Evolutionary conservation across 2,113 vertebrate species (phyloP).

Genomic region (Hippocampus comes): DNA sequence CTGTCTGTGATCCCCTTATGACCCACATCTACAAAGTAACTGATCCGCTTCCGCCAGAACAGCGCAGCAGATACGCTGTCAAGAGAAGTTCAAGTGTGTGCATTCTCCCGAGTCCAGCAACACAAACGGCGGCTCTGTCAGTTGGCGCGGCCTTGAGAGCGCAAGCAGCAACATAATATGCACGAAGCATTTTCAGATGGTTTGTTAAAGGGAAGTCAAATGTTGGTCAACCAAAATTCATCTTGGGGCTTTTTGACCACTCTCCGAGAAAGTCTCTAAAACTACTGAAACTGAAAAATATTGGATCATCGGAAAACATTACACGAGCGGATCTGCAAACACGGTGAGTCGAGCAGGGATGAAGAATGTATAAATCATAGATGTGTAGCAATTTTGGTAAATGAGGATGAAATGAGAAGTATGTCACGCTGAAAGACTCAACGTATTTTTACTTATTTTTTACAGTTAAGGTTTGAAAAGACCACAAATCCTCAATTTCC

Average conservation of each 20-base stretch:
- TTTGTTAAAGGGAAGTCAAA: background rate
- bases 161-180: background rate
- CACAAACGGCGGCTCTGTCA: background rate
- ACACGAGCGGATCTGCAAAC: slow-evolving; percentile 22
- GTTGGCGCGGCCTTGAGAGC: background rate
- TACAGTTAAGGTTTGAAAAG: background rate
- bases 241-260: background rate
- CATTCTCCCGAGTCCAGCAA: background rate
- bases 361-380: slow-evolving; percentile 23
- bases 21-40: slow-evolving; percentile 9
- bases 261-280: background rate
- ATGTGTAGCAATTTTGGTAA: slow-evolving; percentile 23
- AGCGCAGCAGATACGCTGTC: background rate
- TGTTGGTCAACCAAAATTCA: background rate
- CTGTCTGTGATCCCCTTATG: slow-evolving; percentile 9
- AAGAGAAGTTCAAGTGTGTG: slow-evolving; percentile 2
- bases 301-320: slow-evolving; percentile 29
- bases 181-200: background rate
- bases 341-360: slow-evolving; percentile 9
- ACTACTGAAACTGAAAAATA: slow-evolving; percentile 25
- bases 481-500: background rate
- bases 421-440: background rate
- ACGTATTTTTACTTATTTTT: background rate
- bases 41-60: slow-evolving; percentile 5
- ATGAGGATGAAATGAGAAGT: slow-evolving; percentile 13